These are phyloP conservation scores for Polyommatus icarus DNA, from an alignment of 2,888 invertebrate species.

Conservation along the genomic window DNA sequence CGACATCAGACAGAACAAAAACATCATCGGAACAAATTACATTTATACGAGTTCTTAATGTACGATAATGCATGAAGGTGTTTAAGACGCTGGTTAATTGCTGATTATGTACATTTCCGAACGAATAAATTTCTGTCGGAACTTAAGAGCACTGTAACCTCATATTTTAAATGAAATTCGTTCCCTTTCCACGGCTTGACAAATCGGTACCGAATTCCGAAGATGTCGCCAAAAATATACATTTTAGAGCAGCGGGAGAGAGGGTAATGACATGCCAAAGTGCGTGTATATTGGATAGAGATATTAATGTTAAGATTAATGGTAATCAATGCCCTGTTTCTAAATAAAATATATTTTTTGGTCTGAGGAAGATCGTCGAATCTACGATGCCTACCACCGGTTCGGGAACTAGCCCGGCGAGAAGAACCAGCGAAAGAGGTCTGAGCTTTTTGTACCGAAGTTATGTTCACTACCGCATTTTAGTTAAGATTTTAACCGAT, in stretches of 20 bases:
- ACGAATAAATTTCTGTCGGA: background rate
- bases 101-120: conserved; percentile 4
- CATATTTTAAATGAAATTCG: conserved; percentile 1
- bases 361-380: too few species aligned
- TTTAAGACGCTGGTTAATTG: conserved; percentile 11
- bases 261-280: background rate
- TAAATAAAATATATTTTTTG: too few species aligned
- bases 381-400: too few species aligned
- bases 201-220: conserved; percentile 1
- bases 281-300: background rate
- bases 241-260: conserved; percentile 2
- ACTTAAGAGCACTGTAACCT: conserved; percentile 8
- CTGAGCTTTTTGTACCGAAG: too few species aligned
- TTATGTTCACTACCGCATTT: too few species aligned
- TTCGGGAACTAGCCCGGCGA: too few species aligned
- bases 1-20: background rate
- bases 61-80: conserved; percentile 19
- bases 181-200: background rate
- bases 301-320: background rate
- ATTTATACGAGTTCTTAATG: conserved; percentile 5
- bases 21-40: conserved; percentile 10
- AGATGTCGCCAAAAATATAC: background rate
- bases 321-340: background rate
- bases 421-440: too few species aligned
- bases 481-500: too few species aligned